A percentile compares a stretch with the other conserved stretches of the same genome.
These are phyloP conservation scores for Entomobrya proxima DNA, from an alignment of 2,888 invertebrate species.

Conservation along the genomic window DNA sequence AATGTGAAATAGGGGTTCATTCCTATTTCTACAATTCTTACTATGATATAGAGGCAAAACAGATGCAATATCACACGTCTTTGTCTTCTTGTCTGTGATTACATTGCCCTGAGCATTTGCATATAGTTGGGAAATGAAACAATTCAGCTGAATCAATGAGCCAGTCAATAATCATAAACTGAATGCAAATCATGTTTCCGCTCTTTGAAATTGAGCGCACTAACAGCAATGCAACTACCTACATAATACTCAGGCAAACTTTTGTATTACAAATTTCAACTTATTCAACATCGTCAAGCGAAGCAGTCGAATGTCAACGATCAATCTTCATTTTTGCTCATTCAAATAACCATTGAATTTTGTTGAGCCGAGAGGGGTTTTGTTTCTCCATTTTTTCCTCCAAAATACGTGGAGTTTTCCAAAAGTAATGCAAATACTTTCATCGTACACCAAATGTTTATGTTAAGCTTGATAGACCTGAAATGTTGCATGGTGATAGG, in stretches of 20 bases:
- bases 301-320: conserved; percentile 35
- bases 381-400: conserved; percentile 16
- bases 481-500: too few relatives aligned
- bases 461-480: too few relatives aligned
- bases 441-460: too few relatives aligned
- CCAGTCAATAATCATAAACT: too few relatives aligned
- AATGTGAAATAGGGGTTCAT: too few relatives aligned
- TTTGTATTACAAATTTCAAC: not conserved
- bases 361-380: not conserved
- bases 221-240: too few relatives aligned
- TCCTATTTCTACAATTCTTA: not conserved
- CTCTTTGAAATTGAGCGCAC: too few relatives aligned
- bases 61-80: not conserved
- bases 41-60: not conserved
- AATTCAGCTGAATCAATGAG: too few relatives aligned
- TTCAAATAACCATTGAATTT: conserved; percentile 47
- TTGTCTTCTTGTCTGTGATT: not conserved
- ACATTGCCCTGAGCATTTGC: not conserved
- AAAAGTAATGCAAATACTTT: too few relatives aligned
- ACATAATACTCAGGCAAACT: too few relatives aligned
- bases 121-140: not conserved
- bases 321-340: conserved; percentile 58
- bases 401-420: conserved; percentile 34
- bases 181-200: not conserved
- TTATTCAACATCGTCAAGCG: not conserved